Conservation (phyloP, 2,888 invertebrate genomes). For the Proisotoma minuta region DNA sequence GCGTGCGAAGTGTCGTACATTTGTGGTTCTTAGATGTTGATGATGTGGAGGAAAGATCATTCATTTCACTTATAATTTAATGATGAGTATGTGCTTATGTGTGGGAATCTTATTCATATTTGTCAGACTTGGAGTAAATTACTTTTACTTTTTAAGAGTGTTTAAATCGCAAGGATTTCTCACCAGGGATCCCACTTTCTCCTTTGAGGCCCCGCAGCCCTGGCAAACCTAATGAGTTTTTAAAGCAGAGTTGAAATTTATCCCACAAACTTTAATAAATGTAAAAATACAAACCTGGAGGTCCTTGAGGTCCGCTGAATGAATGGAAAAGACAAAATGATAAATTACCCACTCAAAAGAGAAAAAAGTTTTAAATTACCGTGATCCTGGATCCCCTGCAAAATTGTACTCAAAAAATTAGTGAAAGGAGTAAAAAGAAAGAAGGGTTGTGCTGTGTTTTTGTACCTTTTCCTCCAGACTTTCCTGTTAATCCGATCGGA, state of each 20-base stretch:
- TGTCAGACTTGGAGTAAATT: too few relatives aligned
- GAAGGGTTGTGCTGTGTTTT: constrained; percentile 50
- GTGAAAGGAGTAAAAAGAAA: too few relatives aligned
- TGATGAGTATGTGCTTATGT: too few relatives aligned
- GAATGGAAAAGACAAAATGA: not conserved
- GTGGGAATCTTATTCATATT: too few relatives aligned
- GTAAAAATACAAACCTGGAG: constrained; percentile 43
- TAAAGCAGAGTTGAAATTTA: too few relatives aligned
- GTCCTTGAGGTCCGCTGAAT: constrained; percentile 59
- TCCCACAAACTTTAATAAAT: too few relatives aligned
- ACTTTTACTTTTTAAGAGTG: too few relatives aligned
- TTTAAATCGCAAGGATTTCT: too few relatives aligned
- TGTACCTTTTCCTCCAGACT: constrained; percentile 49
- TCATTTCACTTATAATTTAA: not conserved
- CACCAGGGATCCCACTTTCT: constrained; percentile 54
- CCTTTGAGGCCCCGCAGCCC: constrained; percentile 69
- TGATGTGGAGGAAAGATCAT: not conserved
- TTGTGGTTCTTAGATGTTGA: not conserved
- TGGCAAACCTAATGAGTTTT: constrained; percentile 63
- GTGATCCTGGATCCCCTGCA: not conserved
- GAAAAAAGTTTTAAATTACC: not conserved
- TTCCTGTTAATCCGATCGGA: constrained; percentile 55
- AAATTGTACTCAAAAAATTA: too few relatives aligned
- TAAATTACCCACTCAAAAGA: not conserved
- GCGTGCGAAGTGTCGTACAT: not conserved